phyloP scores from a whole-genome alignment of 1,140 invertebrate genomes.

The Drosophila suzukii region DNA sequence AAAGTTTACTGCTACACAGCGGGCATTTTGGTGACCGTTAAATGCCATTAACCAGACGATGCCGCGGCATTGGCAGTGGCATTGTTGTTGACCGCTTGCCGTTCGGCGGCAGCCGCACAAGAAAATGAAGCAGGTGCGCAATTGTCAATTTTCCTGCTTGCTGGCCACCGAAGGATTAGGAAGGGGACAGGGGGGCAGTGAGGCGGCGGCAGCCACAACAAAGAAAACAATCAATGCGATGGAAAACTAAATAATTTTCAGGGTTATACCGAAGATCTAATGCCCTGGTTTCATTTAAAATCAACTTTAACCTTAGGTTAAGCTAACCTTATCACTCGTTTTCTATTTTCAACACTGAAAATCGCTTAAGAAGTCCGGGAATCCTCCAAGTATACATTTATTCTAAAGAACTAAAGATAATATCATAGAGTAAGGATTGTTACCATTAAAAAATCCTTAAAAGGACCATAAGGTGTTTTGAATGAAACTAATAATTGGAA shows the following conservation, averaged over 20 bases:
- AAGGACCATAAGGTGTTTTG: too few relatives aligned
- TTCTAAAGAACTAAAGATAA: too few relatives aligned
- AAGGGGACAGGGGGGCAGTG: conserved; percentile 1
- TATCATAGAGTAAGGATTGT: too few relatives aligned
- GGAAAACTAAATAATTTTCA: conserved; percentile 7
- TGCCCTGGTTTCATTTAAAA: conserved; percentile 15
- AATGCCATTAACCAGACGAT: conserved; percentile 81
- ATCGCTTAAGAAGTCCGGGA: too few relatives aligned
- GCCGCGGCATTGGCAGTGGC: conserved; percentile 69
- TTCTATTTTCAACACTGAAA: too few relatives aligned
- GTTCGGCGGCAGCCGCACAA: conserved; percentile 43
- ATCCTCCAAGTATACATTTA: too few relatives aligned
- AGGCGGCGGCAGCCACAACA: conserved; percentile 36
- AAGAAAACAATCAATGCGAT: conserved; percentile 74
- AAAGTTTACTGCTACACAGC: conserved; percentile 81
- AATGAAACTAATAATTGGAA: too few relatives aligned
- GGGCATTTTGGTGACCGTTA: conserved; percentile 77
- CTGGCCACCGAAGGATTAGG: conserved; percentile 29
- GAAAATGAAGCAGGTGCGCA: conserved; percentile 81
- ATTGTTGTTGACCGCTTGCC: conserved; percentile 62
- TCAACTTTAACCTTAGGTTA: neutral
- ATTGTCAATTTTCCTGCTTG: conserved; percentile 77
- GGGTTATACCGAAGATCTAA: conserved; percentile 23
- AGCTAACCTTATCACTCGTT: too few relatives aligned
- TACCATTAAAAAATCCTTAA: too few relatives aligned